Evolutionary conservation across 64 coral and sea anemone genomes (phyloP).

Genomic region (Cladopsammia gracilis): DNA sequence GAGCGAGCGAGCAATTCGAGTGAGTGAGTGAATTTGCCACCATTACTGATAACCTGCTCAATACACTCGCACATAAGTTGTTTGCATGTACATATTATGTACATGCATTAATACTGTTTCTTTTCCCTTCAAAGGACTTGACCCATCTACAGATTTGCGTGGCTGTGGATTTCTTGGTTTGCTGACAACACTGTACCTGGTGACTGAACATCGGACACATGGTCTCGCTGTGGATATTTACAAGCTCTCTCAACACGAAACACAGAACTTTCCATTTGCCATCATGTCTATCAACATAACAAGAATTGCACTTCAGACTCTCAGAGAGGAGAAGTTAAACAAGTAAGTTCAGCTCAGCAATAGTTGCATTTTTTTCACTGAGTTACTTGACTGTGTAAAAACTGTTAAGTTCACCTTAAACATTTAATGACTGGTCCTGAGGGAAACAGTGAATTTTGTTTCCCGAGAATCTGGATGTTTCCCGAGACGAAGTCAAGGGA

Average conservation of each 20-base stretch:
- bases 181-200: constrained; percentile 81
- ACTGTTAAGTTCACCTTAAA: no score
- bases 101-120: not conserved
- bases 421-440: no score
- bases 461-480: no score
- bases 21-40: no score
- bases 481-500: no score
- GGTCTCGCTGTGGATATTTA: constrained; percentile 92
- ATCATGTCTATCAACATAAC: constrained; percentile 99
- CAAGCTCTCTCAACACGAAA: constrained; percentile 96
- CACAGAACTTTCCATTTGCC: constrained; percentile 97
- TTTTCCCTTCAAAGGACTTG: constrained; percentile 67
- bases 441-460: no score
- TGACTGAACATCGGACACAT: constrained; percentile 86
- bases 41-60: no score
- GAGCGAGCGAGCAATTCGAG: no score
- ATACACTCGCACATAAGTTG: no score
- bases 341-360: constrained; percentile 79
- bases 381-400: no score
- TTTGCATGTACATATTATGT: no score
- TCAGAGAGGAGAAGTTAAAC: constrained; percentile 92
- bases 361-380: no score
- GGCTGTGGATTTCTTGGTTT: constrained; percentile 97
- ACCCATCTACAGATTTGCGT: constrained; percentile 94
- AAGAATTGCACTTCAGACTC: constrained; percentile 94